A percentile compares a stretch with the other conserved stretches of the same genome.
Conservation (phyloP, 2,797 vertebrate genomes). For the Phoeniculus purpureus region DNA sequence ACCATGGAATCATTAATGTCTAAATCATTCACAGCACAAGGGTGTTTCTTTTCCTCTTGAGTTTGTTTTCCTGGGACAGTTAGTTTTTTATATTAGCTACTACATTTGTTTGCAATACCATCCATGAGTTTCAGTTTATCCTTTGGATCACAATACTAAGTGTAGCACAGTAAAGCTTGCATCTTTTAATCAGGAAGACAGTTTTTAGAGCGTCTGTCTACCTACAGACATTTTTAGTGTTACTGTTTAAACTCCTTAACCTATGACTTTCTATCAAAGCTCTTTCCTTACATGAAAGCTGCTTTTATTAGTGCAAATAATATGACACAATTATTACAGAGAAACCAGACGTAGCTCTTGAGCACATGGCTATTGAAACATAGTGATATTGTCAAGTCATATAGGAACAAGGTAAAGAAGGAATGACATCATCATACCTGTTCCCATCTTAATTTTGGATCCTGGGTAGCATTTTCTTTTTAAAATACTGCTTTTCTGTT, state of each 20-base stretch:
- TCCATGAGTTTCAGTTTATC: constrained; percentile 5
- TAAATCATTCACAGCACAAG: constrained; percentile 31
- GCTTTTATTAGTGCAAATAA: not conserved
- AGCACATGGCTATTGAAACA: not conserved
- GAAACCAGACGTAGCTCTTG: not conserved
- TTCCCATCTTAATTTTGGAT: not conserved
- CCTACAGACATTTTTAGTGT: not conserved
- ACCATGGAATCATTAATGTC: constrained; percentile 13
- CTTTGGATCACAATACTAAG: not conserved
- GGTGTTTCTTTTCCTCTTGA: constrained; percentile 6
- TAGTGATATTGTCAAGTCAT: not conserved
- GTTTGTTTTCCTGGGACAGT: constrained; percentile 3
- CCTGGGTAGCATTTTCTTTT: not conserved
- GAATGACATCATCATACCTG: not conserved
- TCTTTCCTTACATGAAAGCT: not conserved
- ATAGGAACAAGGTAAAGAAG: not conserved
- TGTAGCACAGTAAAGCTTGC: not conserved
- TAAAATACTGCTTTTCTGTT: not conserved
- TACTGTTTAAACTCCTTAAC: not conserved
- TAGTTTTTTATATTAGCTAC: constrained; percentile 20
- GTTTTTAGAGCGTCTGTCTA: not conserved
- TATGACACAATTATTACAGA: not conserved
- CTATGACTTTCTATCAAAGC: not conserved
- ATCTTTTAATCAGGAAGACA: not conserved
- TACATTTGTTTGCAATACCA: not conserved